Evolutionary conservation across 2,797 vertebrate genomes (phyloP), one percentile per base, ranked within the genome.

Genomic region (Phataginus tetradactyla): DNA sequence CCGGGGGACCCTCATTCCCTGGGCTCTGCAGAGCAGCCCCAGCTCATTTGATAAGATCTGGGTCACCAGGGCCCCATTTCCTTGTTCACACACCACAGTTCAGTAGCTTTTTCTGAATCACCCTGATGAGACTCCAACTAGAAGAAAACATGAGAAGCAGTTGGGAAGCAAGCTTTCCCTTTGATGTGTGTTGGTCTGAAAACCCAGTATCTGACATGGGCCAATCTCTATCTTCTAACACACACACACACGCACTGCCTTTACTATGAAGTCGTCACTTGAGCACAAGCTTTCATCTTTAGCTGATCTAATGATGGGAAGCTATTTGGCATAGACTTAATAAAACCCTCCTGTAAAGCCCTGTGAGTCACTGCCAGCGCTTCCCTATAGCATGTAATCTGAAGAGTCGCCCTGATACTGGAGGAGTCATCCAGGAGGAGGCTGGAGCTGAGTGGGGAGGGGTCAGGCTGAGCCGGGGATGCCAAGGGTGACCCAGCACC

Each of bases 401-500:
- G 81, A 98, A 93, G 92, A 98, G 96, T 88, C 92, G 93, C n/a
- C 21, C 69, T 92, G 96, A 80, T 45, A 86, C 94, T 96, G 9
- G 10, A 79, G 90, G 2, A 61, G 42, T 4, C 29, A 1, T 91
- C 25, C 94, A 97, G 64, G 78, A 95, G 18, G 74, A 66, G 66
- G 27, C 39, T 12, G 64, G 63, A 57, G 63, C 77, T 78, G 74
- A 27, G 51, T 15, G 20, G 14, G 42, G 14, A 53, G 49, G 32
- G 55, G 37, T 87, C 77, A 79, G 66, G 86, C 49, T 71, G 51
- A 83, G 12, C 6, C 45, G 34, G 32, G 34, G 85, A 49, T 14
- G 15, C 5, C 71, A 18, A 32, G 25, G 55, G 57, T 7, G 92
- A 78, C 57, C 64, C 37, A 4, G 25, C 63, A 57, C 66, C 23